Evolutionary conservation across 2,113 vertebrate species (phyloP).

Genomic region (Taurulus bubalis): DNA sequence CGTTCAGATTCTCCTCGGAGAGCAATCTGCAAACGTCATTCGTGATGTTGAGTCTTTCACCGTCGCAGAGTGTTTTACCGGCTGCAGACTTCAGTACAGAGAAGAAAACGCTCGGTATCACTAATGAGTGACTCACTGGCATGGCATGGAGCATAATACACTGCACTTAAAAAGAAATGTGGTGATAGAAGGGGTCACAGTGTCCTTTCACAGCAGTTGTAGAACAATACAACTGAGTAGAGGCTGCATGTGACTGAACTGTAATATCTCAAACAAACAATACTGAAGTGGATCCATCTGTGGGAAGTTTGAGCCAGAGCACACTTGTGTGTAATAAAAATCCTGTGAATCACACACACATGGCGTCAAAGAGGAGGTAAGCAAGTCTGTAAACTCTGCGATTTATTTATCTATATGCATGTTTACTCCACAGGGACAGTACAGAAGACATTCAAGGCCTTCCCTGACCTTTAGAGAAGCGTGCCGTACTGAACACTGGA

Average conservation of each 20-base stretch:
- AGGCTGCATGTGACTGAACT: conserved; percentile 7
- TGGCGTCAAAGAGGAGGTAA: neutral
- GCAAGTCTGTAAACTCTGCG: neutral
- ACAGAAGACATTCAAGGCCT: neutral
- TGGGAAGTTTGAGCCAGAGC: neutral
- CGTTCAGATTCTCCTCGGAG: conserved; percentile 20
- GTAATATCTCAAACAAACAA: neutral
- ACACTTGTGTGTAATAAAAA: neutral
- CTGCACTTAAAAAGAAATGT: conserved; percentile 39
- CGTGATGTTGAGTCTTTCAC: neutral
- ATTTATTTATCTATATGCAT: neutral
- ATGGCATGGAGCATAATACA: conserved; percentile 32
- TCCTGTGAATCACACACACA: neutral
- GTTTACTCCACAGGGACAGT: neutral
- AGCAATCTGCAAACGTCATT: conserved; percentile 11
- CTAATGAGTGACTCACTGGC: conserved; percentile 37
- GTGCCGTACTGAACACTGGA: neutral
- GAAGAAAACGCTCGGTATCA: conserved; percentile 16
- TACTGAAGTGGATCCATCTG: neutral
- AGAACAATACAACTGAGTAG: neutral
- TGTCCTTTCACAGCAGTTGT: conserved; percentile 6
- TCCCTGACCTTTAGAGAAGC: neutral
- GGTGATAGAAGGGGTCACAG: conserved; percentile 19
- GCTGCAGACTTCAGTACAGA: conserved; percentile 18
- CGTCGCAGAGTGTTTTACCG: neutral